A percentile compares a stretch with the other conserved stretches of the same genome.
Evolutionary conservation across 2,888 invertebrate species (phyloP).

Genomic region (Ceriagrion tenellum): DNA sequence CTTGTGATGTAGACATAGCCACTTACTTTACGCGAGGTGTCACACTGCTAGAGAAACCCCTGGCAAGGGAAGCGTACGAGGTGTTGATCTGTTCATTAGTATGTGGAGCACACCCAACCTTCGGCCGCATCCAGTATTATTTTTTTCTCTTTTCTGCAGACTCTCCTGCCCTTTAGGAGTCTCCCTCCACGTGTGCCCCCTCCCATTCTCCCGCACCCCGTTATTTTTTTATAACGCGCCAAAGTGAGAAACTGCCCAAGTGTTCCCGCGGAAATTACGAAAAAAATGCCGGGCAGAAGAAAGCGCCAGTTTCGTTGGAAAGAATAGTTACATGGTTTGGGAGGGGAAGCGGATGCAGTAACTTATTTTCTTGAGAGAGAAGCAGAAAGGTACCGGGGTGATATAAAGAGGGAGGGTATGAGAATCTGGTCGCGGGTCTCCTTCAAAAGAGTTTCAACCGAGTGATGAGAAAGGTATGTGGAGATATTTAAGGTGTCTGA

Average conservation of each 20-base stretch:
- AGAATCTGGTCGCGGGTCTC: too few species aligned
- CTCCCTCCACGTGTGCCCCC: neutral
- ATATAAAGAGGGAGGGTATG: too few species aligned
- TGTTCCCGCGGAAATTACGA: neutral
- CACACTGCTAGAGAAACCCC: neutral
- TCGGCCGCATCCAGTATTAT: too few species aligned
- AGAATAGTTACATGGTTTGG: neutral
- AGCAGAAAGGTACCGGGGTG: too few species aligned
- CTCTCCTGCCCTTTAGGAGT: neutral
- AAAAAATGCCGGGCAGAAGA: neutral
- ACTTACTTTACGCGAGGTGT: neutral
- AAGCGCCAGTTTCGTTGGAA: neutral
- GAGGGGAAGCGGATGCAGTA: neutral
- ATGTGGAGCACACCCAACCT: neutral
- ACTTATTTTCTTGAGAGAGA: too few species aligned
- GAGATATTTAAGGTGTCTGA: too few species aligned
- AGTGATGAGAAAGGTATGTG: too few species aligned
- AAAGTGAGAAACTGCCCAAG: neutral
- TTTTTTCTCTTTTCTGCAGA: neutral
- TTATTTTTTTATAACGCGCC: neutral
- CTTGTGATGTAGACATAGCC: neutral
- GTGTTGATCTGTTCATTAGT: constrained; percentile 21
- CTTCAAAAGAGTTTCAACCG: too few species aligned
- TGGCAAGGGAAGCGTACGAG: neutral
- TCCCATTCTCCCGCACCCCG: too few species aligned